Conservation (phyloP, 2,888 invertebrate genomes). For the Apamea sordens region DNA sequence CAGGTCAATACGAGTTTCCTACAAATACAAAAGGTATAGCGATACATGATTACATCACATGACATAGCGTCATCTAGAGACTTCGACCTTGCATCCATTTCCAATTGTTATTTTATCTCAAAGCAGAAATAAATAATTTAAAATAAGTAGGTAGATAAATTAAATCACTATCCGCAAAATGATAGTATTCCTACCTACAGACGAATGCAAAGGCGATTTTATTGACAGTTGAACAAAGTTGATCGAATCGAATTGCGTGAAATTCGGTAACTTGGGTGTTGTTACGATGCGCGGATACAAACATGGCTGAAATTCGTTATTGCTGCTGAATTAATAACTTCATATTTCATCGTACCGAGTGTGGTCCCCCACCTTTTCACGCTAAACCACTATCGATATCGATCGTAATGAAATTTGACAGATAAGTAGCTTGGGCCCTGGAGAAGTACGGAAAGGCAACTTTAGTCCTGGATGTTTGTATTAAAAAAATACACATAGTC, state of each 20-base stretch:
- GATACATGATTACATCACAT: constrained; percentile 41
- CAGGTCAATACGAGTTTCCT: constrained; percentile 21
- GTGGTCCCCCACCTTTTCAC: not conserved
- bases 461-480: not conserved
- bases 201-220: not conserved
- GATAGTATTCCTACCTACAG: not conserved
- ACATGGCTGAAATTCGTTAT: not conserved
- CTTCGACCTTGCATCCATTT: constrained; percentile 46
- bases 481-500: not conserved
- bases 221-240: not conserved
- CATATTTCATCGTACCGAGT: too few species aligned
- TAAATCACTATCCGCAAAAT: not conserved
- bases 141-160: not conserved
- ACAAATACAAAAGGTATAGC: constrained; percentile 24
- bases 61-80: constrained; percentile 21
- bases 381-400: not conserved
- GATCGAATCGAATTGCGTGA: not conserved
- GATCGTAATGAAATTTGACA: not conserved
- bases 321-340: too few species aligned
- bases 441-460: not conserved
- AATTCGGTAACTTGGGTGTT: not conserved
- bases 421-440: not conserved
- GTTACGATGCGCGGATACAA: not conserved
- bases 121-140: constrained; percentile 11
- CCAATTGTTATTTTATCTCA: constrained; percentile 31